phyloP scores from a whole-genome alignment of 2,113 vertebrate species.

The Leiothrix lutea region DNA sequence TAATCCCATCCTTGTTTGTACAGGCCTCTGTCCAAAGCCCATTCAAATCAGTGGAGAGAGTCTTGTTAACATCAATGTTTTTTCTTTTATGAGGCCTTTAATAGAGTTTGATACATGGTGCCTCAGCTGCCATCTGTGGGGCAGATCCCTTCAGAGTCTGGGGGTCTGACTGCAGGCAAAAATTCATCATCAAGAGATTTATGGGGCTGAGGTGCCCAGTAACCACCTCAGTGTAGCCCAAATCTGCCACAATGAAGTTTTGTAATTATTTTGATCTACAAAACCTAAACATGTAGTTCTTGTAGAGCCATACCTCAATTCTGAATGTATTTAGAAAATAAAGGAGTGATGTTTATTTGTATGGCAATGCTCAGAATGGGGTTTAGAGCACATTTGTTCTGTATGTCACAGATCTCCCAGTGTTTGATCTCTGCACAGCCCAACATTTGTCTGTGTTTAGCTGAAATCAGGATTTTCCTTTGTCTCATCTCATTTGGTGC shows the following conservation, averaged over 20 bases:
- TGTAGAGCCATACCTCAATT: neutral
- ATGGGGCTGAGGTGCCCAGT: neutral
- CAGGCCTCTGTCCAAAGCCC: neutral
- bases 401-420: neutral
- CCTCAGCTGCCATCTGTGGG: neutral
- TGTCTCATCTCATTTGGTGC: neutral
- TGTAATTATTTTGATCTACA: neutral
- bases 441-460: neutral
- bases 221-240: neutral
- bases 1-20: neutral
- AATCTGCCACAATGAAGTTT: neutral
- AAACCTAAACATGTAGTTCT: neutral
- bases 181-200: neutral
- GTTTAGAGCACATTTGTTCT: neutral
- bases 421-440: neutral
- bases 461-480: neutral
- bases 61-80: neutral
- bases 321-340: neutral
- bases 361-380: neutral
- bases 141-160: neutral
- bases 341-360: neutral
- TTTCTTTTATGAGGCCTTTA: slow-evolving; percentile 4
- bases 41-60: neutral
- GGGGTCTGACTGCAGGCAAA: neutral
- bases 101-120: neutral